A percentile compares a stretch with the other conserved stretches of the same genome.
Conservation (phyloP, 2,888 invertebrate species). For the Hylaea fasciaria region DNA sequence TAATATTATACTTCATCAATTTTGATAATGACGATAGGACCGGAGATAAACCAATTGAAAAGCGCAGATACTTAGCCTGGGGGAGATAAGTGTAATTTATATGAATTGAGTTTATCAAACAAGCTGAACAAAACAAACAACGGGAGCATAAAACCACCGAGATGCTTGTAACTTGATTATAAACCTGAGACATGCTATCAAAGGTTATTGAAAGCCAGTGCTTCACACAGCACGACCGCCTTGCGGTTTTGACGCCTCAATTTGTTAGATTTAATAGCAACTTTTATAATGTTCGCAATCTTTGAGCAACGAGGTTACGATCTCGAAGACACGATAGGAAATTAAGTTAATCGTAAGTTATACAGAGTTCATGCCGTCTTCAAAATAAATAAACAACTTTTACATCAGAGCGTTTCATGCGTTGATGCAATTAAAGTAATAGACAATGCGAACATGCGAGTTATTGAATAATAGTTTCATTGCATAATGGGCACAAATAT, state of each 20-base stretch:
- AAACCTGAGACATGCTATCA: conserved; percentile 39
- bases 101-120: conserved; percentile 5
- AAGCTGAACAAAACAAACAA: conserved; percentile 20
- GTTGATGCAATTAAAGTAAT: conserved; percentile 33
- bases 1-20: conserved; percentile 25
- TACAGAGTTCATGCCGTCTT: conserved; percentile 1
- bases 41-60: conserved; percentile 7
- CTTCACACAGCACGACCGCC: conserved; percentile 37
- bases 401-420: conserved; percentile 13
- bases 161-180: conserved; percentile 39
- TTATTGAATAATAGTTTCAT: conserved; percentile 33
- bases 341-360: conserved; percentile 10
- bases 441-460: conserved; percentile 25
- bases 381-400: conserved; percentile 25
- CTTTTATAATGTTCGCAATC: conserved; percentile 32
- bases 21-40: conserved; percentile 15
- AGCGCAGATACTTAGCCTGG: not conserved
- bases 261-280: conserved; percentile 37
- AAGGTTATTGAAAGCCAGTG: conserved; percentile 43
- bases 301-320: conserved; percentile 20
- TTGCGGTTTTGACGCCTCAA: conserved; percentile 48
- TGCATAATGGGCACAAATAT: conserved; percentile 31
- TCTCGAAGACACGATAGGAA: conserved; percentile 2
- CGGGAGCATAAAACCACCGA: conserved; percentile 36
- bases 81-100: conserved; percentile 14